These are phyloP conservation scores for Dromas ardeola DNA, from an alignment of 2,113 vertebrate genomes.

Conservation along the genomic window DNA sequence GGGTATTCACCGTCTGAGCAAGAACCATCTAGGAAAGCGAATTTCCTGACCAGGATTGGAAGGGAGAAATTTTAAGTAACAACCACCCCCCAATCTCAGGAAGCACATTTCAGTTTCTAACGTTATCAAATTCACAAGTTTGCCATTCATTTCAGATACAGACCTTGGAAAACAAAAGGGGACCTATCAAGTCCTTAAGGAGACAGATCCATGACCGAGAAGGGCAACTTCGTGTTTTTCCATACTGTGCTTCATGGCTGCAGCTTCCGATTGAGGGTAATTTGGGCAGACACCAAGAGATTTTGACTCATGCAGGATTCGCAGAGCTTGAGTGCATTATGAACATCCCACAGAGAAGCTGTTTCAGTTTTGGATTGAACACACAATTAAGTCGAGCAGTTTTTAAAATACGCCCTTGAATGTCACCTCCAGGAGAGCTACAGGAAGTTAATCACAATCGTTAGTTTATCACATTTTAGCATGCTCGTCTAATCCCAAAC, in stretches of 20 bases:
- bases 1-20: neutral
- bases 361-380: neutral
- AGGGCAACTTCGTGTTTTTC: neutral
- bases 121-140: neutral
- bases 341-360: slow-evolving; percentile 46
- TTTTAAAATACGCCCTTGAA: neutral
- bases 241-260: accelerated
- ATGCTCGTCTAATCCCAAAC: neutral
- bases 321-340: neutral
- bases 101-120: neutral
- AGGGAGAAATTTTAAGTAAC: neutral
- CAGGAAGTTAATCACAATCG: neutral
- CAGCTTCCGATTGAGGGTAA: neutral
- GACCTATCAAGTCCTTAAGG: neutral
- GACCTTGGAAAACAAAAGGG: neutral
- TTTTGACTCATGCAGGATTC: slow-evolving; percentile 11
- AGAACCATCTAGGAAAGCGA: neutral
- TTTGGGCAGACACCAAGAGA: neutral
- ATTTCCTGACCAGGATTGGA: neutral
- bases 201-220: neutral
- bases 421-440: slow-evolving; percentile 17
- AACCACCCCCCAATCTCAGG: neutral
- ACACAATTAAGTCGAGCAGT: neutral
- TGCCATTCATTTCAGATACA: neutral
- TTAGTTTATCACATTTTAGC: neutral